Evolutionary conservation across 1,140 invertebrate genomes (phyloP).

Genomic region (Drosophila lini): DNA sequence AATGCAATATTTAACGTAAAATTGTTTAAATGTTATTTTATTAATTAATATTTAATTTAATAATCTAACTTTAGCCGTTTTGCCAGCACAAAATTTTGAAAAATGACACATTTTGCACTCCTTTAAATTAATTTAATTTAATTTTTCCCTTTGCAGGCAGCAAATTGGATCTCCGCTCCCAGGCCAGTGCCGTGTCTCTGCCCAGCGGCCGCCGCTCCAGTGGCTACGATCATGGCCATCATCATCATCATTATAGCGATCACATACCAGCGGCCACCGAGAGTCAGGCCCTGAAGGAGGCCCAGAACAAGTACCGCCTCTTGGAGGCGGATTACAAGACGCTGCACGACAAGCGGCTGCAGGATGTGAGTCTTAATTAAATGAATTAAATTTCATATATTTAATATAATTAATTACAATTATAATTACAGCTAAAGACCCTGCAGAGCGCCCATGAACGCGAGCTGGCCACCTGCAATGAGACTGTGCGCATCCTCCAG

Average conservation of each 20-base stretch:
- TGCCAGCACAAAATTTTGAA: too few species aligned
- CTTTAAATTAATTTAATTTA: too few species aligned
- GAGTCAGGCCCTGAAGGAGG: constrained; percentile 86
- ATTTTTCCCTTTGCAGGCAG: constrained; percentile 25
- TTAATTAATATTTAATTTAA: too few species aligned
- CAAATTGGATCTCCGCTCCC: constrained; percentile 34
- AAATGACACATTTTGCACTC: too few species aligned
- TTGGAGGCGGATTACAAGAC: constrained; percentile 88
- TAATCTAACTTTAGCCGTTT: too few species aligned
- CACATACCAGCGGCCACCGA: constrained; percentile 85
- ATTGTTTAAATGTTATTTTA: too few species aligned
- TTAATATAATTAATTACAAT: not conserved
- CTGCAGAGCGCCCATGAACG: constrained; percentile 91
- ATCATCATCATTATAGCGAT: constrained; percentile 79
- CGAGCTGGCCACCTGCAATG: constrained; percentile 86
- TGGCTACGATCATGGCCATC: constrained; percentile 47
- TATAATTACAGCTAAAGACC: constrained; percentile 87
- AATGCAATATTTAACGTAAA: too few species aligned
- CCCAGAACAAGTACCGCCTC: constrained; percentile 87
- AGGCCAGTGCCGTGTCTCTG: constrained; percentile 21
- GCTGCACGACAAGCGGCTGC: constrained; percentile 90
- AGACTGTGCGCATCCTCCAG: constrained; percentile 78
- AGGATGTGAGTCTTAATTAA: constrained; percentile 87
- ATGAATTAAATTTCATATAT: not conserved
- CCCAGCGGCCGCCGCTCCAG: constrained; percentile 23